phyloP scores from a whole-genome alignment of 2,888 invertebrate species.

The Lissocephala sabroskyi region DNA sequence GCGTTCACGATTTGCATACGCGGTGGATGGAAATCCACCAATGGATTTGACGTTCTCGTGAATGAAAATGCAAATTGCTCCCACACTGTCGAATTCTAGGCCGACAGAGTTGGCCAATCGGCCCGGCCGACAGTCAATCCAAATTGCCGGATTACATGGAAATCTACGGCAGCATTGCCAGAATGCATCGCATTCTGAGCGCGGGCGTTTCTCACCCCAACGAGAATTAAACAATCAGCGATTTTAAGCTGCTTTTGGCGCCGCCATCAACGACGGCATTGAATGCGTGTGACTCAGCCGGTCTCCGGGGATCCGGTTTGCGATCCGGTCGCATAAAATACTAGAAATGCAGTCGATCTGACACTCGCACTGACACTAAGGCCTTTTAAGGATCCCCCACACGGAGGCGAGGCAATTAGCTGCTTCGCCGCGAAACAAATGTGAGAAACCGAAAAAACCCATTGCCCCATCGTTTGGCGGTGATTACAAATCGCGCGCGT shows the following conservation, averaged over 20 bases:
- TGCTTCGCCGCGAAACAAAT: slow-evolving; percentile 42
- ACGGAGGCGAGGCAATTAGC: slow-evolving; percentile 41
- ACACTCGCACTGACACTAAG: slow-evolving; percentile 35
- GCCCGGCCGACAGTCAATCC: slow-evolving; percentile 10
- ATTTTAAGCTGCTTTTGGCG: slow-evolving; percentile 58
- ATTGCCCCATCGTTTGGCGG: not conserved
- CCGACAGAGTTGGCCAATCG: slow-evolving; percentile 26
- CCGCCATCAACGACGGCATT: slow-evolving; percentile 32
- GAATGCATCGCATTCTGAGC: slow-evolving; percentile 31
- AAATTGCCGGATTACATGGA: slow-evolving; percentile 36
- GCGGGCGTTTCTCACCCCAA: slow-evolving; percentile 50
- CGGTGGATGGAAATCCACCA: not conserved
- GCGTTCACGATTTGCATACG: slow-evolving; percentile 20
- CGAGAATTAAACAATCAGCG: slow-evolving; percentile 61
- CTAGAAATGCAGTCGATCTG: slow-evolving; percentile 23
- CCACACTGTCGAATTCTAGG: slow-evolving; percentile 55
- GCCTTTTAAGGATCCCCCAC: slow-evolving; percentile 37
- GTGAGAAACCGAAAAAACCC: slow-evolving; percentile 32
- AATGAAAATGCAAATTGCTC: slow-evolving; percentile 45
- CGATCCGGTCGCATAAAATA: slow-evolving; percentile 6
- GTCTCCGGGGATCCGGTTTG: slow-evolving; percentile 52
- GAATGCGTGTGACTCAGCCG: slow-evolving; percentile 29
- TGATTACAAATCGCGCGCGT: slow-evolving; percentile 20
- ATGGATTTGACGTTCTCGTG: not conserved
- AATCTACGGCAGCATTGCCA: no score